Evolutionary conservation across 2,888 invertebrate genomes (phyloP).

Genomic region (Osmoderma eremita): DNA sequence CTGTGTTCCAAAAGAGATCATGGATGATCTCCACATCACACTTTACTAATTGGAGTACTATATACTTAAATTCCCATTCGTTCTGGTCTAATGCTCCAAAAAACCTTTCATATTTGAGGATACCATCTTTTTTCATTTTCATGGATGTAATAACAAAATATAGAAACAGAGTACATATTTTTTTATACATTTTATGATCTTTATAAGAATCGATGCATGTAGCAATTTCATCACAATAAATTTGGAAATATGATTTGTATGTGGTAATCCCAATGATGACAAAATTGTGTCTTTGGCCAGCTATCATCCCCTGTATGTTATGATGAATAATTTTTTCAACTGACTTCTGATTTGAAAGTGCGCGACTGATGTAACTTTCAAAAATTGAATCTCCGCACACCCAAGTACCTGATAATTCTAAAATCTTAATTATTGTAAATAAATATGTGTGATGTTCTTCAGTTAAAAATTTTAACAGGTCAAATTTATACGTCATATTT

Average conservation of each 20-base stretch:
- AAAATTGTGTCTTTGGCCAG: neutral
- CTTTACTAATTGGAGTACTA: neutral
- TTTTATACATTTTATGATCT: constrained; percentile 1
- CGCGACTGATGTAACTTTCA: neutral
- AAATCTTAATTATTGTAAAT: neutral
- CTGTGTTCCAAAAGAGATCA: constrained; percentile 1
- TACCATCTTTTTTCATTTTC: neutral
- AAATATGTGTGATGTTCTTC: constrained; percentile 7
- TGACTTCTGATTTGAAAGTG: neutral
- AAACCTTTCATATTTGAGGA: constrained; percentile 7
- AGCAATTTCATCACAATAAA: constrained; percentile 16
- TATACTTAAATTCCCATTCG: neutral
- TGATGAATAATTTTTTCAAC: neutral
- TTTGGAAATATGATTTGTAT: neutral
- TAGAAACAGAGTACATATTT: neutral
- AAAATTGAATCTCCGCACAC: neutral
- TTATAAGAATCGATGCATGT: neutral
- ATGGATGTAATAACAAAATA: neutral
- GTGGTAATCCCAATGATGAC: neutral
- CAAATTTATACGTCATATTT: neutral
- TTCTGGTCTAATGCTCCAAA: neutral
- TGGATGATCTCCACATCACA: neutral
- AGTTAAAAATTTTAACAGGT: neutral
- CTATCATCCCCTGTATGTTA: neutral
- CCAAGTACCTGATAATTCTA: neutral